Percentiles rank a stretch among this genome's conserved stretches.
Evolutionary conservation across 2,888 invertebrate genomes (phyloP).

Genomic region (Steinernema hermaphroditum): DNA sequence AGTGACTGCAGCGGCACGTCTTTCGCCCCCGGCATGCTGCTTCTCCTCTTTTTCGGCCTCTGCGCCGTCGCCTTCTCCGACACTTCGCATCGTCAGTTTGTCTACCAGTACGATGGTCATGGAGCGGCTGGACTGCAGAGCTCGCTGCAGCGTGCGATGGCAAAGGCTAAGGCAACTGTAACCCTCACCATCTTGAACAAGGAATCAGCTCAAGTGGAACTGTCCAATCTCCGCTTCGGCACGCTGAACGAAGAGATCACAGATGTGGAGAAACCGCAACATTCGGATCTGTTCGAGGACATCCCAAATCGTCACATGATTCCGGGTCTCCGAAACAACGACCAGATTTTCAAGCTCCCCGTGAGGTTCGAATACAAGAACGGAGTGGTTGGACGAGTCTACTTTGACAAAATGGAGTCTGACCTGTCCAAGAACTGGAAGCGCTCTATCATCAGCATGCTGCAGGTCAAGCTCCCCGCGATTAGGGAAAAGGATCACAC

Average conservation of each 20-base stretch:
- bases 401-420: neutral
- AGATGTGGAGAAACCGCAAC: neutral
- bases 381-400: neutral
- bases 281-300: neutral
- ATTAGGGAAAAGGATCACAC: neutral
- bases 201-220: neutral
- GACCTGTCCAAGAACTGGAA: constrained; percentile 62
- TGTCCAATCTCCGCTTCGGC: neutral
- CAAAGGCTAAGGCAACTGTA: neutral
- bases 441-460: constrained; percentile 60
- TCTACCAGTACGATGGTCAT: neutral
- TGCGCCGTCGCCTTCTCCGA: neutral
- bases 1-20: neutral
- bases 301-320: neutral
- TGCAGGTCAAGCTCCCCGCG: constrained; percentile 51
- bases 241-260: neutral
- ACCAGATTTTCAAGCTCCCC: neutral
- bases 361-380: neutral
- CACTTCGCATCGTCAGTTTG: no score
- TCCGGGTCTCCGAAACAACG: neutral
- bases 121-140: neutral
- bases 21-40: neutral
- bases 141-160: neutral
- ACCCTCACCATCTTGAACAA: neutral
- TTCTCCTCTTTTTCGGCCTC: neutral